Evolutionary conservation across 2,113 vertebrate species (phyloP).

Genomic region (Labeo rohita): DNA sequence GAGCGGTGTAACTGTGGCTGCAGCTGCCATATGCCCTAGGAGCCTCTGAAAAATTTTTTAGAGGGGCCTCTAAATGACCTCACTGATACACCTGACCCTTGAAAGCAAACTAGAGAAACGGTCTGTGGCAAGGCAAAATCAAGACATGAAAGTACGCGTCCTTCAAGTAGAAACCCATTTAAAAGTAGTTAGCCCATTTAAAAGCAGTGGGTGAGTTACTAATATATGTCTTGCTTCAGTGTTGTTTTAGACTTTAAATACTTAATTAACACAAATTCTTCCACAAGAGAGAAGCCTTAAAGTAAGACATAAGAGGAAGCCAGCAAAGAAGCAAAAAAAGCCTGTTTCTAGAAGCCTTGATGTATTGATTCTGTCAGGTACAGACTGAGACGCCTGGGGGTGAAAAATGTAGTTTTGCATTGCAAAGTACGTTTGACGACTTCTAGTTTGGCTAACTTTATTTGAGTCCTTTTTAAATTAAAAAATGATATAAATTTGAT

Average conservation of each 20-base stretch:
- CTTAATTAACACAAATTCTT: not conserved
- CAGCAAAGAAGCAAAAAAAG: constrained; percentile 4
- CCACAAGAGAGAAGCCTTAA: not conserved
- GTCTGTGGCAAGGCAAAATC: no score
- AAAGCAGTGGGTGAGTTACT: constrained; percentile 60
- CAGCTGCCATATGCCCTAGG: no score
- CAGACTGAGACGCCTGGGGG: not conserved
- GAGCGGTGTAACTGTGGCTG: no score
- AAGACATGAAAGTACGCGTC: no score
- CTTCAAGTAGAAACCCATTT: constrained; percentile 28
- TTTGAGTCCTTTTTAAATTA: no score
- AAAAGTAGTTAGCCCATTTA: constrained; percentile 54
- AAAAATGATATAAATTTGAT: no score
- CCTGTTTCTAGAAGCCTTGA: constrained; percentile 43
- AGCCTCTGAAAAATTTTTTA: no score
- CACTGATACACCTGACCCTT: no score
- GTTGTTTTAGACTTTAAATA: not conserved
- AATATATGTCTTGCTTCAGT: not conserved
- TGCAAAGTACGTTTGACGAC: no score
- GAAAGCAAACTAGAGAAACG: no score
- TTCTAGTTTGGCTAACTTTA: no score
- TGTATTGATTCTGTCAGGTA: not conserved
- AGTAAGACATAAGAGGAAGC: constrained; percentile 54
- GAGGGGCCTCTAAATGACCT: no score
- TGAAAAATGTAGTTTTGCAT: not conserved